phyloP scores from a whole-genome alignment of 2,113 vertebrate species.

The Mellivora capensis region DNA sequence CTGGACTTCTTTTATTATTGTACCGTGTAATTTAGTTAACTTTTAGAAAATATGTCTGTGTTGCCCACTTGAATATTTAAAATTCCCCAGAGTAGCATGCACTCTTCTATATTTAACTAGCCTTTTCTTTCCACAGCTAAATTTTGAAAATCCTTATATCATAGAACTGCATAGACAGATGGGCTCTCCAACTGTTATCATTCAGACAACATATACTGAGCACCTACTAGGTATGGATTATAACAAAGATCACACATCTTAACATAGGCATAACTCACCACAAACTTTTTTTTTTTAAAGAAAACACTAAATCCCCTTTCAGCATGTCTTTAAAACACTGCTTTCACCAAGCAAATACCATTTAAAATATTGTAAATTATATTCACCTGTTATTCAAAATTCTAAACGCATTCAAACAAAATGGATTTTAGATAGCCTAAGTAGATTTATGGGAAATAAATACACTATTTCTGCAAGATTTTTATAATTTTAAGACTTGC shows the following conservation, averaged over 20 bases:
- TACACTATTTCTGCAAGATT: background rate
- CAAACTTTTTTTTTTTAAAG: background rate
- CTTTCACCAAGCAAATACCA: background rate
- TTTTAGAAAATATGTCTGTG: background rate
- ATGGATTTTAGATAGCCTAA: background rate
- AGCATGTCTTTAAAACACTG: background rate
- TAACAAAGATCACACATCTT: background rate
- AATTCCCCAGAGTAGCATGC: background rate
- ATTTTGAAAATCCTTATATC: constrained; percentile 11
- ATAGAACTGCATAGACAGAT: constrained; percentile 4
- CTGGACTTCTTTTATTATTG: background rate
- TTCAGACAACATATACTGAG: background rate
- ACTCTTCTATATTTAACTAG: constrained; percentile 20
- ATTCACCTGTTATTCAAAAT: background rate
- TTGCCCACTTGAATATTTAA: constrained; percentile 9
- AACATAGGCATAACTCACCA: background rate
- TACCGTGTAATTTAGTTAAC: background rate
- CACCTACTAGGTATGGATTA: background rate
- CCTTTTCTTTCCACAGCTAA: constrained; percentile 12
- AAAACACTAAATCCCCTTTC: background rate
- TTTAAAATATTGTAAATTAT: background rate
- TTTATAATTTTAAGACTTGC: background rate
- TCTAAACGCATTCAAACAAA: background rate
- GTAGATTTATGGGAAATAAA: background rate
- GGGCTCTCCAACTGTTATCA: background rate